These are phyloP conservation scores for Pristionchus japonicus DNA, from an alignment of 2,888 invertebrate species.

Conservation along the genomic window DNA sequence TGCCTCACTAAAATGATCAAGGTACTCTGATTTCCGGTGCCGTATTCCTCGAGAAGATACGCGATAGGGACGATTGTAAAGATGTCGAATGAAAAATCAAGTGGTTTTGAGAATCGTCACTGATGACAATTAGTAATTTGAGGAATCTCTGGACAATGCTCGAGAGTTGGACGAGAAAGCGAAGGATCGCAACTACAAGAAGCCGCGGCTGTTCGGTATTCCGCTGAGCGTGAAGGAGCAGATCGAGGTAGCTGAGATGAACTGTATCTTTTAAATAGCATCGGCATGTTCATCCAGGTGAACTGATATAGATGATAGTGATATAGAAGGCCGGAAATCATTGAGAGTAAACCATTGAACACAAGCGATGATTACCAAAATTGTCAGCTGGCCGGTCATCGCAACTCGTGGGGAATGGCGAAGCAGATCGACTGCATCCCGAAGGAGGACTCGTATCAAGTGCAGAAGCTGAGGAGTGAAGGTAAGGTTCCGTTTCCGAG, in stretches of 20 bases:
- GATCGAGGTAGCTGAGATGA: slow-evolving; percentile 43
- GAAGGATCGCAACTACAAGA: slow-evolving; percentile 29
- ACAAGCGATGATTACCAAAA: too few relatives aligned
- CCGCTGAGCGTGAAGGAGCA: slow-evolving; percentile 58
- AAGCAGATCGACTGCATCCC: neutral
- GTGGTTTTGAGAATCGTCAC: neutral
- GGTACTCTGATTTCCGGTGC: neutral
- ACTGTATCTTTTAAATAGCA: too few relatives aligned
- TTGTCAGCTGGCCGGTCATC: neutral
- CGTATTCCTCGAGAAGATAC: neutral
- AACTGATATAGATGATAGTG: too few relatives aligned
- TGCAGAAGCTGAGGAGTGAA: slow-evolving; percentile 44
- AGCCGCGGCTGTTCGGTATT: slow-evolving; percentile 57
- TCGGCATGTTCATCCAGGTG: neutral
- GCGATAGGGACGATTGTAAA: neutral
- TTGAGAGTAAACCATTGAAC: too few relatives aligned
- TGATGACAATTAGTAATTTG: neutral
- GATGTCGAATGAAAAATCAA: neutral
- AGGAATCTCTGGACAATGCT: slow-evolving; percentile 44
- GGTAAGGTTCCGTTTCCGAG: neutral
- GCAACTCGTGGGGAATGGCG: neutral
- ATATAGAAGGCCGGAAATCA: too few relatives aligned
- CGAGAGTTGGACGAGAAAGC: slow-evolving; percentile 48
- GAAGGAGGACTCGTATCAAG: neutral
- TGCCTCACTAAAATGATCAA: neutral